Evolutionary conservation across 2,888 invertebrate genomes (phyloP).

Genomic region (Acrobasis consociella): DNA sequence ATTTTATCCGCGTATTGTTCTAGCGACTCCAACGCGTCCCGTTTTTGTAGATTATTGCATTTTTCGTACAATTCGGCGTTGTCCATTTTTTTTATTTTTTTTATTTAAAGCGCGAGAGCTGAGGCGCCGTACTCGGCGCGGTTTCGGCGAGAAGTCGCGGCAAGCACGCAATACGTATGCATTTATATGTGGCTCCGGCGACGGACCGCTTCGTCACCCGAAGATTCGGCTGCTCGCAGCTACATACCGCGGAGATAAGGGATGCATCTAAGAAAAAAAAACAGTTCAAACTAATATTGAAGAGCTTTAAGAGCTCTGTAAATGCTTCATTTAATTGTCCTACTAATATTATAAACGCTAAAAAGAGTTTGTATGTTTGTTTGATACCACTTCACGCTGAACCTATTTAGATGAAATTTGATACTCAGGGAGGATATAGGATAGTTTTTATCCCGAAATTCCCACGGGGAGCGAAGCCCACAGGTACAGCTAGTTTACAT

Average conservation of each 20-base stretch:
- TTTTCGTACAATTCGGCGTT: constrained; percentile 86
- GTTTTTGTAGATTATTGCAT: constrained; percentile 86
- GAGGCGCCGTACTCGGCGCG: constrained; percentile 58
- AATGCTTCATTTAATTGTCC: too few relatives aligned
- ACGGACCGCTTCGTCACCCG: constrained; percentile 42
- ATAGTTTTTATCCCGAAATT: too few relatives aligned
- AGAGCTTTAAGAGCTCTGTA: background rate
- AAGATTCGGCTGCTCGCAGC: background rate
- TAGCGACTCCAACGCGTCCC: constrained; percentile 81
- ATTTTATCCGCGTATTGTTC: constrained; percentile 84
- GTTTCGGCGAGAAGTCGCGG: constrained; percentile 63
- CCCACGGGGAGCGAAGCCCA: too few relatives aligned
- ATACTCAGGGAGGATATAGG: too few relatives aligned
- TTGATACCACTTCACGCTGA: too few relatives aligned
- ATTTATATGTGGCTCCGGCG: constrained; percentile 62
- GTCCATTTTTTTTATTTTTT: constrained; percentile 73
- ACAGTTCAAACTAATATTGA: background rate
- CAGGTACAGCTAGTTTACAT: too few relatives aligned
- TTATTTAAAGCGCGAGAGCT: constrained; percentile 54
- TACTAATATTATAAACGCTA: too few relatives aligned
- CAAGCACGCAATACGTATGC: constrained; percentile 55
- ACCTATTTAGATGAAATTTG: too few relatives aligned
- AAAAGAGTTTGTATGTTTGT: too few relatives aligned
- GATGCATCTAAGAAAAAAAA: background rate
- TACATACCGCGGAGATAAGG: background rate